Conservation (phyloP, 2,113 vertebrate genomes). For the Microtus pennsylvanicus region DNA sequence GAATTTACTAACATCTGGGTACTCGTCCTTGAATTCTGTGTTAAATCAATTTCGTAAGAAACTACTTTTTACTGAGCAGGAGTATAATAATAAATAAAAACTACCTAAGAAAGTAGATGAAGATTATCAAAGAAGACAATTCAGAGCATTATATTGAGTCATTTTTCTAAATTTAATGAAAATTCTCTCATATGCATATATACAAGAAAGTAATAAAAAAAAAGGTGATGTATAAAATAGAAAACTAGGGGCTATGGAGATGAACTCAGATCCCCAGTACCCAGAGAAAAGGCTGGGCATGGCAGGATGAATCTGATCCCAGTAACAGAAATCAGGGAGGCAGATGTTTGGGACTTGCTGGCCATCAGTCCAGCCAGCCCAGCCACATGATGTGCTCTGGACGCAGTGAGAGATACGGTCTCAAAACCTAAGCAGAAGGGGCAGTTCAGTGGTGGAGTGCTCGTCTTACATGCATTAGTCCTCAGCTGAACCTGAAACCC, state of each 20-base stretch:
- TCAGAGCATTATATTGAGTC: background rate
- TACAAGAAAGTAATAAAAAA: background rate
- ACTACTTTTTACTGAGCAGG: background rate
- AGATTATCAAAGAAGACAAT: conserved; percentile 47
- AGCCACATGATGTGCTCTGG: background rate
- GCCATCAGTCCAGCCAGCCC: too few species aligned
- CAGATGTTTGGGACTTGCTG: background rate
- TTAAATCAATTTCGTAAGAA: conserved; percentile 10
- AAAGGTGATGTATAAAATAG: conserved; percentile 25
- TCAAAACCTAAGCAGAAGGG: background rate
- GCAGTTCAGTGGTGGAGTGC: background rate
- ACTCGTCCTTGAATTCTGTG: conserved; percentile 22
- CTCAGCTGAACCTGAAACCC: background rate
- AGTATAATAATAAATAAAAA: conserved; percentile 14
- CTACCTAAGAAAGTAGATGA: background rate
- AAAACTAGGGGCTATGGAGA: background rate
- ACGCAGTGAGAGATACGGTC: background rate
- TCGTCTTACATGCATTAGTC: background rate
- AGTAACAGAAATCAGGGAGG: background rate
- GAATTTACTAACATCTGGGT: background rate
- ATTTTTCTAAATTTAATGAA: conserved; percentile 18
- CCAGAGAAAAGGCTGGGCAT: background rate
- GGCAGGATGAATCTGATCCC: background rate
- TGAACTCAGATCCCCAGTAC: background rate
- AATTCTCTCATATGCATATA: background rate